Base-by-base conservation (phyloP, 92 coral and sea anemone genomes). In the Muricea muricata region DNA sequence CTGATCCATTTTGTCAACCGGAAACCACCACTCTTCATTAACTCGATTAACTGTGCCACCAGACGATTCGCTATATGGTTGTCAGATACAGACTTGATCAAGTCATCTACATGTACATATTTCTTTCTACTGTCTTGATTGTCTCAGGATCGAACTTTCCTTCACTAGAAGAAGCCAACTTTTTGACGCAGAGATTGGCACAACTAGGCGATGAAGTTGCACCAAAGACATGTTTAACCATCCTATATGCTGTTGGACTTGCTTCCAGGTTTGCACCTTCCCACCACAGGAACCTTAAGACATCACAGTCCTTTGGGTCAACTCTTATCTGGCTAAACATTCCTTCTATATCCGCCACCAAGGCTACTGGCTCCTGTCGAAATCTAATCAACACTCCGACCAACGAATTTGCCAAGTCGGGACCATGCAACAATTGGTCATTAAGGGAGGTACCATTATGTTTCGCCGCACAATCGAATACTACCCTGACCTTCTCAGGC, bases 101-200 rank as follows among this genome's bases (percentile, higher is more conserved):
- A 35, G 29, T 87, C 91, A 39, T 87, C 87, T 0, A 87, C 87
- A 17, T n/a, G n/a, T 87, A 73, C 91, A 82, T 87, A 56, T 87
- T 87, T 45, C 33, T 80, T 60, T 68, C 69, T 31, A 81, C 77
- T 25, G 87, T 81, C 79, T 56, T 65, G 32, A 81, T 66, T 20
- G 87, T 81, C 10, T 23, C 87, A 30, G 83, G 73, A 75, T 72
- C 69, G 46, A 81, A 80, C 46, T 60, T 81, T 80, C 7, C 68
- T 32, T 57, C 76, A 47, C 78, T 47, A 23, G 47, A 72, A 20
- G 86, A 67, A 1, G 86, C 90, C 30, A 80, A 77, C 63, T 76
- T 76, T 81, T 57, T 69, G 50, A 69, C n/a, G 78, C 82, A 79
- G 26, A 86, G 81, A 65, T 86, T 86, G 9, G 90, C 89, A 71